Percentiles rank a stretch among this genome's conserved stretches.
Evolutionary conservation across 1,140 invertebrate species (phyloP).

Genomic region (Drosophila malerkotliana): DNA sequence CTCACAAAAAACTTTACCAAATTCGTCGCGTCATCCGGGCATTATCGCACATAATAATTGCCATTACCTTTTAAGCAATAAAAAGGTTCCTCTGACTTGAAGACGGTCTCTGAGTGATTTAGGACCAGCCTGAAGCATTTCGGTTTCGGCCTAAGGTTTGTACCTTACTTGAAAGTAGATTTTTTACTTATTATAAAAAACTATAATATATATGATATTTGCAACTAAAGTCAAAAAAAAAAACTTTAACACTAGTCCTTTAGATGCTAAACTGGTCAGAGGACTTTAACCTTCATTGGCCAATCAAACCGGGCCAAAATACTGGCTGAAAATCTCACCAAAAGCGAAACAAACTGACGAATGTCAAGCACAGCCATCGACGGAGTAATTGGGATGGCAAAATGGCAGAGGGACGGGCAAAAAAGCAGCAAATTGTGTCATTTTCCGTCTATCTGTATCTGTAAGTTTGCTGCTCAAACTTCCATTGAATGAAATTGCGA

Average conservation of each 20-base stretch:
- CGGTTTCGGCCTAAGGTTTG: background rate
- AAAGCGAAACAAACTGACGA: constrained; percentile 45
- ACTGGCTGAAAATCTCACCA: constrained; percentile 11
- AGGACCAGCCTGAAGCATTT: background rate
- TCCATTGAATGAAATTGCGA: constrained; percentile 62
- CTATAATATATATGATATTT: background rate
- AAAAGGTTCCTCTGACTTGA: background rate
- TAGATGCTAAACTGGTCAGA: constrained; percentile 21
- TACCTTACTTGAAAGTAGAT: background rate
- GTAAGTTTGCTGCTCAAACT: constrained; percentile 53
- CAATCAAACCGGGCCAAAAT: constrained; percentile 41
- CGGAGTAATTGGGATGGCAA: constrained; percentile 33
- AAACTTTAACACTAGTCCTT: constrained; percentile 20
- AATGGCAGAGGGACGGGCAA: constrained; percentile 30
- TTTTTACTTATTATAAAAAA: no score
- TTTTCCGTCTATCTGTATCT: constrained; percentile 63
- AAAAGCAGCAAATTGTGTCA: constrained; percentile 70
- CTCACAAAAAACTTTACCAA: constrained; percentile 8
- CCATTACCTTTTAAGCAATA: constrained; percentile 32
- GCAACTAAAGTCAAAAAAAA: background rate
- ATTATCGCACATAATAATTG: constrained; percentile 75
- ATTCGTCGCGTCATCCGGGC: constrained; percentile 48
- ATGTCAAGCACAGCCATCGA: constrained; percentile 47
- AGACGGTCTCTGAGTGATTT: constrained; percentile 10
- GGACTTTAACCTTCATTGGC: constrained; percentile 11